Conservation (phyloP, 2,113 vertebrate species). For the Amphiprion percula region DNA sequence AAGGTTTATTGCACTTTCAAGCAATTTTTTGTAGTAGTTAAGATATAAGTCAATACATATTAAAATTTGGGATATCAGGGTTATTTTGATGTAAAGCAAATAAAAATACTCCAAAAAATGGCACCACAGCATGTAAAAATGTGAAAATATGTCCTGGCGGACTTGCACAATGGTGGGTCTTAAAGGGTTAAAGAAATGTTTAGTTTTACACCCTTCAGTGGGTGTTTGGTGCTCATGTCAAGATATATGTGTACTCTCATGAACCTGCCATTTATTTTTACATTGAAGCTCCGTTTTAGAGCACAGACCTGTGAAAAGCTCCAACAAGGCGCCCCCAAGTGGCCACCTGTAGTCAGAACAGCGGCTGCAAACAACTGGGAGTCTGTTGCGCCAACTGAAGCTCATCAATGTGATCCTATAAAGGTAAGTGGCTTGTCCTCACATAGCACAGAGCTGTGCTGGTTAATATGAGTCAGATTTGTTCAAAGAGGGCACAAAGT, state of each 20-base stretch:
- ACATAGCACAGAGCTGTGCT: background rate
- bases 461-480: conserved; percentile 31
- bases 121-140: too few relatives aligned
- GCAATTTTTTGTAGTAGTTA: too few relatives aligned
- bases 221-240: background rate
- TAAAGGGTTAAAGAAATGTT: background rate
- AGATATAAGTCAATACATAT: too few relatives aligned
- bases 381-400: conserved; percentile 25
- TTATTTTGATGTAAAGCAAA: too few relatives aligned
- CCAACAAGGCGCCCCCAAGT: conserved; percentile 35
- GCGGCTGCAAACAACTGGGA: background rate
- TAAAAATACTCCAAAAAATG: too few relatives aligned
- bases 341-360: background rate
- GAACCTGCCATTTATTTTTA: background rate
- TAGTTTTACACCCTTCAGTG: background rate
- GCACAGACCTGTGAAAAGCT: conserved; percentile 18
- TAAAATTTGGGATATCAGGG: too few relatives aligned
- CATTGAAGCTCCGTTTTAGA: background rate
- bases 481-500: background rate
- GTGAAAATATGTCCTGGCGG: too few relatives aligned
- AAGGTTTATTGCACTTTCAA: too few relatives aligned
- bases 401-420: conserved; percentile 39
- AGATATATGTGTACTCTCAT: background rate
- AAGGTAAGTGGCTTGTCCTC: conserved; percentile 57
- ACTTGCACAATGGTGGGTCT: too few relatives aligned